Evolutionary conservation across 2,888 invertebrate species (phyloP).

Genomic region (Plagiodera versicolora): DNA sequence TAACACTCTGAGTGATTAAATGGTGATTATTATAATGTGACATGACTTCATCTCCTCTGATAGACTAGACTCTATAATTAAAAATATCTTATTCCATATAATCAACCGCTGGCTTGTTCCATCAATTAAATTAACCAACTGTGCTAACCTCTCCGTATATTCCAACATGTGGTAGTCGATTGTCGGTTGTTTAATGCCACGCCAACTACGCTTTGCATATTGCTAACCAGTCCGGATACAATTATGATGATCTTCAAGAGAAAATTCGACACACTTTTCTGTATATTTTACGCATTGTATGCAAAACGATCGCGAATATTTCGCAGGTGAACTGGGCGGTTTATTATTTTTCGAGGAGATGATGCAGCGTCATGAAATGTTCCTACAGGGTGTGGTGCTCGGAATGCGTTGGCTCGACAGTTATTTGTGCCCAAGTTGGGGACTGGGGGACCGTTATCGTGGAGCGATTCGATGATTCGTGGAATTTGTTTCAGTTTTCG

Average conservation of each 20-base stretch:
- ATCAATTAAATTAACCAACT: too few species aligned
- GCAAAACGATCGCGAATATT: slow-evolving; percentile 3
- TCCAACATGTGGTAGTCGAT: not conserved
- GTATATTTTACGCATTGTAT: slow-evolving; percentile 10
- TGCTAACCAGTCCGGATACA: not conserved
- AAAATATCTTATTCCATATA: too few species aligned
- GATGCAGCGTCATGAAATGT: not conserved
- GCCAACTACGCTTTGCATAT: not conserved
- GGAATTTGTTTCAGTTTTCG: too few species aligned
- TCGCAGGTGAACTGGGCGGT: slow-evolving; percentile 2
- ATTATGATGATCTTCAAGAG: slow-evolving; percentile 1
- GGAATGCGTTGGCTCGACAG: not conserved
- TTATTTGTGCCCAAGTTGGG: not conserved
- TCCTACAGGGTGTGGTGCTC: not conserved
- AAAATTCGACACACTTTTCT: slow-evolving; percentile 4
- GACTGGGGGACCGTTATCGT: not conserved
- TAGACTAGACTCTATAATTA: too few species aligned
- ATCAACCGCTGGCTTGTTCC: too few species aligned
- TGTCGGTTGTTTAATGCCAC: not conserved
- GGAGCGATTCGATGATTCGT: not conserved
- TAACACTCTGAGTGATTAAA: too few species aligned
- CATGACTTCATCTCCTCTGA: too few species aligned
- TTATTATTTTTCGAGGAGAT: not conserved
- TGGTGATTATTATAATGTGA: too few species aligned
- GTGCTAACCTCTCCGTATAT: too few species aligned